Base-by-base conservation (phyloP, 2,113 vertebrate species). In the Neotoma lepida region DNA sequence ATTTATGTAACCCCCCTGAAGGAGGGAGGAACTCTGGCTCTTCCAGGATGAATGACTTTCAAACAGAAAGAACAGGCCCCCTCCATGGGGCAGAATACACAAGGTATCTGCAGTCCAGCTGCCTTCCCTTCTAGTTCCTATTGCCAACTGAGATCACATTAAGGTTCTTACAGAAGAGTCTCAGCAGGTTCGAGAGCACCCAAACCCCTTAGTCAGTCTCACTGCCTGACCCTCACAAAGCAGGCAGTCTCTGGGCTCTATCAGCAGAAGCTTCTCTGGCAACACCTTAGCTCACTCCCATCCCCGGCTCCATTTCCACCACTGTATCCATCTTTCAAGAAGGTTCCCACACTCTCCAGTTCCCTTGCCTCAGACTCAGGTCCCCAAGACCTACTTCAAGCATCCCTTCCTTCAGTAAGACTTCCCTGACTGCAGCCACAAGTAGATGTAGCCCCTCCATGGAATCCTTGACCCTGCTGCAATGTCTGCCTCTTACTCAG, bases 381-480 rank as follows among this genome's bases (percentile, higher is more conserved):
- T 24, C 46, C 51, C 39, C 15, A 41, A n/a, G 61, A n/a, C 41
- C 73, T 61, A 28, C 41, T 35, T 66, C 46, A 13, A 56, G 61
- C 49, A 15, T 10, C 46, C 81, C 28, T 5, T 95, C 74, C 49
- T 58, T 49, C 77, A 39, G 1, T 8, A 61, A 33, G 73, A 30
- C 22, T 22, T 90, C 49, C 49, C 56, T 8, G 24, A 30, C 17
- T 2, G 7, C 20, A 61, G 28, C n/a, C 6, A 56, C 44, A 41
- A 0, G 1, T 9, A 26, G 35, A 70, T 0, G 5, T 30, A 10
- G 35, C 71, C 76, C 35, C 56, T n/a, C 0, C 0, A 26, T 17
- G 6, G 30, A 9, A 35, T 17, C 54, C 54, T 20, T 26, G 4
- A 41, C 39, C n/a, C 39, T 18, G 18, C 14, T 6, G 56, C 17